Conservation (phyloP, 2,113 vertebrate genomes). For the Caranx ignobilis region DNA sequence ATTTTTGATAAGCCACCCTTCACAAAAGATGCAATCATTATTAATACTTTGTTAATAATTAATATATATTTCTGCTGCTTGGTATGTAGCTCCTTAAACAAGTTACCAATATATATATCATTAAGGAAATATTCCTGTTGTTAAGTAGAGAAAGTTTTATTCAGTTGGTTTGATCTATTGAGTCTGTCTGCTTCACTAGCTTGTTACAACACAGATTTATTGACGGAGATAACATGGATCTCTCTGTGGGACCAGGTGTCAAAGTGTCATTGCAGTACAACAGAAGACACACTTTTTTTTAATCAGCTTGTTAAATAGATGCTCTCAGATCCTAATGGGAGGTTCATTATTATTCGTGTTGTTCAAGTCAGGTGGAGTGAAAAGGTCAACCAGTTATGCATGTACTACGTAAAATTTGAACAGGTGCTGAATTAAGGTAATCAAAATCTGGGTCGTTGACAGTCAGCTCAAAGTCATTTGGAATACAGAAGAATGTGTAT, state of each 20-base stretch:
- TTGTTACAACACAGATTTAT: background rate
- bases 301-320: constrained; percentile 32
- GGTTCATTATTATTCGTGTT: background rate
- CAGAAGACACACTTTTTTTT: background rate
- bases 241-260: background rate
- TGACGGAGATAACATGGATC: background rate
- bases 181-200: background rate
- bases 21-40: background rate
- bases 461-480: background rate
- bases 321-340: constrained; percentile 12
- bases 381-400: constrained; percentile 32
- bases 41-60: background rate
- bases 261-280: background rate
- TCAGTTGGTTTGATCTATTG: background rate
- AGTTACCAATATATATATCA: background rate
- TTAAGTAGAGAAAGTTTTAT: background rate
- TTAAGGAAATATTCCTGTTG: too few relatives aligned
- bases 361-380: constrained; percentile 18
- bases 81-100: background rate
- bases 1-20: background rate
- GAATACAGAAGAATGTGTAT: background rate
- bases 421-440: constrained; percentile 30
- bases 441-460: background rate
- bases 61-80: background rate
- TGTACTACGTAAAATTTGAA: constrained; percentile 22